Base-by-base conservation (phyloP, 2,888 invertebrate species). In the Fabriciana adippe region DNA sequence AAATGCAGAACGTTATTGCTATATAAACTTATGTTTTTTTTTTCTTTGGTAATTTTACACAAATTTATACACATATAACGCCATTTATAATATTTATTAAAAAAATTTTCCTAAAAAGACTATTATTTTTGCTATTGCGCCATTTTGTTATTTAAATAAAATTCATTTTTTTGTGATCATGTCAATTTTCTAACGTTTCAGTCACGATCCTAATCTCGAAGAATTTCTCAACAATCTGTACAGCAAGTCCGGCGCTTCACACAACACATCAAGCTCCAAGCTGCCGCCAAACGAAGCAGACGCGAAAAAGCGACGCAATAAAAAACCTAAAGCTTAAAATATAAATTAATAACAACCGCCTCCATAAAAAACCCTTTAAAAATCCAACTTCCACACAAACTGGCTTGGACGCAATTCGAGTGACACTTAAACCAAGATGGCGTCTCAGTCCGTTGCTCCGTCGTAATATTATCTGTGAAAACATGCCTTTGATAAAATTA, bases 211-310 rank as follows among this genome's bases (percentile, higher is more conserved):
- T 55, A 96, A 97, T 83, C 92, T 97, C 73, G 97, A 97, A 83
- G 96, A 97, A 86, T 95, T 97, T 84, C 93, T 97, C 77, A 97
- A 96, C 89, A 96, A 95, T 79, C 88, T 97, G 73, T 97, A 96
- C 89, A 95, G 94, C 80, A 95, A 96, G 81, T 93, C 94, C 54
- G 90, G 90, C 3, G 87, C 84, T 69, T 72, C 92, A 67, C 72
- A 80, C 76, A 75, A 77, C 84, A 71, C 83, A 60, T 68, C 85
- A 47, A 75, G 74, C 72, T 62, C 78, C 16, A 77, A 73, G 15
- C 71, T 78, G 67, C 72, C 78, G 66, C 61, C 78, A 45, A 64
- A 83, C 75, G 73, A 79, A 75, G 66, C 73, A 18, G 85, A 90
- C 73, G 78, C 80, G 47, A 88, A 87, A 75, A 89, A 86, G 66